phyloP scores from a whole-genome alignment of 1,140 invertebrate genomes.

The Potamilus streckersoni region DNA sequence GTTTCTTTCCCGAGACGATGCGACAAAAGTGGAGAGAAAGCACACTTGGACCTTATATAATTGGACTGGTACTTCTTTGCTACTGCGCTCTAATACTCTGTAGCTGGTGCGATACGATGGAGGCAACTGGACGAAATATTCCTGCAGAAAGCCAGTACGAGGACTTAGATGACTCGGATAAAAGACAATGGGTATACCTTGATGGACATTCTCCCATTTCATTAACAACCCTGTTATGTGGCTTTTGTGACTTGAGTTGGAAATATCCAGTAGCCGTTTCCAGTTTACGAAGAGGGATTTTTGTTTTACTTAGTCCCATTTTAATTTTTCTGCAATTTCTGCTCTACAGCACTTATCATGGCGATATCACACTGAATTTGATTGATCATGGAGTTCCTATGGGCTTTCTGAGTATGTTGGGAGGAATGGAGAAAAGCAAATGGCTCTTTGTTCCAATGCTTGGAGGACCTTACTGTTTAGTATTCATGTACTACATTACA shows the following conservation, averaged over 20 bases:
- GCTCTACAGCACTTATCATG: constrained; percentile 5
- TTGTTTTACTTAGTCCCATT: neutral
- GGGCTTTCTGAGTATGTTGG: constrained; percentile 15
- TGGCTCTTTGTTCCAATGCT: constrained; percentile 2
- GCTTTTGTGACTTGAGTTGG: constrained; percentile 1
- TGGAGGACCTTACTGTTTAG: constrained; percentile 12
- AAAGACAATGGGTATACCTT: constrained; percentile 1
- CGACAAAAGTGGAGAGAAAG: neutral
- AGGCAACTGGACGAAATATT: neutral
- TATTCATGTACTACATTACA: neutral
- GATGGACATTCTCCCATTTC: constrained; percentile 8
- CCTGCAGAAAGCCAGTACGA: neutral
- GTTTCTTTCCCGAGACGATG: neutral
- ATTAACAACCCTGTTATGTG: neutral
- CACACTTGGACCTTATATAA: constrained; percentile 1
- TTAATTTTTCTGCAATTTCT: constrained; percentile 4
- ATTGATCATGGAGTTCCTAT: constrained; percentile 9
- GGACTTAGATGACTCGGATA: neutral
- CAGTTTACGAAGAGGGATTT: neutral
- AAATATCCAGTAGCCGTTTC: constrained; percentile 8
- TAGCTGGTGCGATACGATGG: neutral
- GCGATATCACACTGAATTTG: neutral
- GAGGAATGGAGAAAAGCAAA: constrained; percentile 13
- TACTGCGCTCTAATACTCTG: constrained; percentile 3
- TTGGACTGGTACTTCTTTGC: neutral